These are phyloP conservation scores for Leptinotarsa rubiginosa DNA, from an alignment of 2,888 invertebrate genomes.

Conservation along the genomic window DNA sequence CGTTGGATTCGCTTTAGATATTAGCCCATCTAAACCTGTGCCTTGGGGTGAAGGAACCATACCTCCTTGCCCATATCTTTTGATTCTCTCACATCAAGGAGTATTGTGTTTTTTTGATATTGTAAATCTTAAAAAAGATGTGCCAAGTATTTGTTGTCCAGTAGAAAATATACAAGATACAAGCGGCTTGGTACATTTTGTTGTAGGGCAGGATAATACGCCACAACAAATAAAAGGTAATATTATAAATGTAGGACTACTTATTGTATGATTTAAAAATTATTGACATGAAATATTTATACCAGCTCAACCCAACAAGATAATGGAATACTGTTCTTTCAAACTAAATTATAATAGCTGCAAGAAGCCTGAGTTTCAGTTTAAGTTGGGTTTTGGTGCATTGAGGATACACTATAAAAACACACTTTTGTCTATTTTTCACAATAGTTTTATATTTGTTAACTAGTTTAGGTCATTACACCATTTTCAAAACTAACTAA, in stretches of 20 bases:
- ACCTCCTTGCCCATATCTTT: slow-evolving; percentile 82
- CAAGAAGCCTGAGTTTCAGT: no score
- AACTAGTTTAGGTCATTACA: no score
- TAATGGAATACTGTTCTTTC: no score
- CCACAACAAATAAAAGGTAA: slow-evolving; percentile 1
- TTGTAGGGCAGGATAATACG: slow-evolving; percentile 26
- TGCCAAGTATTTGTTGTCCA: slow-evolving; percentile 73
- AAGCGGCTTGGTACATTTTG: slow-evolving; percentile 50
- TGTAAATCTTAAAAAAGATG: slow-evolving; percentile 75
- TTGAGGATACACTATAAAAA: no score
- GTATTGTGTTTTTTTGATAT: slow-evolving; percentile 82
- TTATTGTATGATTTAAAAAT: no score
- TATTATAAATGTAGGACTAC: background rate
- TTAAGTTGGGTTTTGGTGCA: no score
- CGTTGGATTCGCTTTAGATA: slow-evolving; percentile 82
- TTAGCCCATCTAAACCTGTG: slow-evolving; percentile 74
- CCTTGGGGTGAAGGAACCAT: slow-evolving; percentile 73
- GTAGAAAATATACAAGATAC: slow-evolving; percentile 52
- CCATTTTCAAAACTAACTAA: no score
- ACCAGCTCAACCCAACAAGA: no score
- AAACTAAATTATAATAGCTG: no score
- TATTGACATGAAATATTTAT: no score
- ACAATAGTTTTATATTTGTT: no score
- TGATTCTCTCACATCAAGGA: slow-evolving; percentile 82
- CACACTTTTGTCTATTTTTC: no score